Base-by-base conservation (phyloP, 2,888 invertebrate genomes). In the Melolontha melolontha region DNA sequence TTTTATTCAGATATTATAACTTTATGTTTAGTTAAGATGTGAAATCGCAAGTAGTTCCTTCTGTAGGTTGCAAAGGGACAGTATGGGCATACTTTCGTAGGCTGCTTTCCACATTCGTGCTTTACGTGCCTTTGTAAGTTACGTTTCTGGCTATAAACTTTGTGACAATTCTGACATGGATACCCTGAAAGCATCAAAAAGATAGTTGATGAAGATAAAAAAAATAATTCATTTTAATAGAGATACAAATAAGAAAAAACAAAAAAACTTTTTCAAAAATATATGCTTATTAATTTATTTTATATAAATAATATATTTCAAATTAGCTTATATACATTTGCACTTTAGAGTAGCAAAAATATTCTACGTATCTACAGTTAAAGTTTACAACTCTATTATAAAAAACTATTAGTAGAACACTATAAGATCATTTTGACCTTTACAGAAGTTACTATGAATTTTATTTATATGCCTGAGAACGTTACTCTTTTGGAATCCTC, bases 21-120 rank as follows among this genome's bases (percentile, higher is more conserved):
- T 22, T 47, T 47, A 17, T 68, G 68, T 27, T 65, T 68, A 14
- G 29, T 22, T 40, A 50, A 12, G n/a, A 65, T 51, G 14, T 68
- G 68, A 6, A 39, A 51, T 27, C 57, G 51, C 34, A 68, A 54
- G 42, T 67, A 34, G 14, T 62, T 66, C 50, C 49, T 67, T 47
- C 54, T 54, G 27, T 50, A 59, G 54, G 52, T 71, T 67, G 29
- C 64, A 41, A 64, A 54, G 10, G 66, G 55, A 52, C 76, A 75
- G 6, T 64, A 64, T 2, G 68, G 65, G 57, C 75, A 75, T 27
- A 47, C 11, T 62, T 71, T 72, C 50, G 50, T 66, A 8, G 76
- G 74, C 57, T 72, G 72, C 50, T 70, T 71, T 50, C 74, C 74
- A 67, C 76, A 76, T 64, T 75, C 75, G 55, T 72, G 74, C 16